phyloP scores from a whole-genome alignment of 2,797 vertebrate species.

The Carapus acus region DNA sequence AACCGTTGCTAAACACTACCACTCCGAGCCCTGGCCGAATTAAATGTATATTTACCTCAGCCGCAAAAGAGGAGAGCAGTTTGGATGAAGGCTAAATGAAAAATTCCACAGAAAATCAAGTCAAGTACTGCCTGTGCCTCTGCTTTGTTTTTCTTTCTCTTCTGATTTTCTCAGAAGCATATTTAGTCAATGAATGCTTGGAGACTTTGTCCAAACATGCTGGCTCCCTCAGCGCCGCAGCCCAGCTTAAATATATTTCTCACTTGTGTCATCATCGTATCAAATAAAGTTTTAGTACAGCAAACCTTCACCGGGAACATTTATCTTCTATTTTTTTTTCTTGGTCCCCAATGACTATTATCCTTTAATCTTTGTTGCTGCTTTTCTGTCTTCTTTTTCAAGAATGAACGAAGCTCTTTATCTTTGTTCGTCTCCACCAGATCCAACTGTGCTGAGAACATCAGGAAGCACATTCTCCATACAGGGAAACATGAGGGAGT shows the following conservation, averaged over 20 bases:
- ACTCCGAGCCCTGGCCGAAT: no score
- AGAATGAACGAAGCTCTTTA: constrained; percentile 29
- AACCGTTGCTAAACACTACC: no score
- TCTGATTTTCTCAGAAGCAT: constrained; percentile 12
- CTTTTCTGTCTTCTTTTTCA: no score
- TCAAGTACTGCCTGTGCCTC: constrained; percentile 22
- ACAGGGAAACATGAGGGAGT: constrained; percentile 97
- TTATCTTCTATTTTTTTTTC: constrained; percentile 41
- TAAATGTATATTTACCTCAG: no score
- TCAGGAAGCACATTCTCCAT: constrained; percentile 97
- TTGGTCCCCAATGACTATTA: constrained; percentile 28
- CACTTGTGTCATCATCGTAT: constrained; percentile 15
- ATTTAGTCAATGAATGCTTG: constrained; percentile 28
- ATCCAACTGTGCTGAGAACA: constrained; percentile 99
- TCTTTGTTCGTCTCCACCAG: constrained; percentile 62
- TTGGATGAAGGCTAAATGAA: constrained; percentile 16
- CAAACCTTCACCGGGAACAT: constrained; percentile 43
- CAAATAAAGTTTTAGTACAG: constrained; percentile 37
- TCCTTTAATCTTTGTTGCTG: constrained; percentile 30
- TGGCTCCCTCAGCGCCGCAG: constrained; percentile 29
- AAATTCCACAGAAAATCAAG: constrained; percentile 25
- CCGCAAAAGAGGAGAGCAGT: no score
- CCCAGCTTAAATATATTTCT: constrained; percentile 10
- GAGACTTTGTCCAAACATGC: constrained; percentile 46
- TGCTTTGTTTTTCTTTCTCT: constrained; percentile 15